These are phyloP conservation scores for Goniozus legneri DNA, from an alignment of 1,140 invertebrate genomes.

Conservation along the genomic window DNA sequence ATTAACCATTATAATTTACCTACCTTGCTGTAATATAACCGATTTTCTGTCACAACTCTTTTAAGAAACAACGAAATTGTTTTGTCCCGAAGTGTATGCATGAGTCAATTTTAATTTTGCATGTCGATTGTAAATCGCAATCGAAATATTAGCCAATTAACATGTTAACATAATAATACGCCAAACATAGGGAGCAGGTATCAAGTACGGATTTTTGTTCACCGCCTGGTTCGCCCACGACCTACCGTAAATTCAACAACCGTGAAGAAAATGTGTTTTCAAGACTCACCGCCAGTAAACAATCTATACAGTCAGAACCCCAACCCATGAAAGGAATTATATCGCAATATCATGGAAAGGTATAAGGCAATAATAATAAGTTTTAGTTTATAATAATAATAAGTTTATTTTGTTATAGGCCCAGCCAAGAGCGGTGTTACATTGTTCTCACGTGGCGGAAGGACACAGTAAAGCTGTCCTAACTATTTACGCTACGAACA, in stretches of 20 bases:
- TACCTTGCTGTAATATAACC: too few relatives aligned
- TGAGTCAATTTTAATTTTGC: background rate
- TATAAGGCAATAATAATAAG: constrained; percentile 30
- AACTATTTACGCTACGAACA: constrained; percentile 70
- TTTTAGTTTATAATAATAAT: background rate
- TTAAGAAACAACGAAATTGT: constrained; percentile 2
- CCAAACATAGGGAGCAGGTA: constrained; percentile 56
- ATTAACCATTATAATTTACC: too few relatives aligned
- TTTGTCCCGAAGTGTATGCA: background rate
- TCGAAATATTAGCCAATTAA: constrained; percentile 37
- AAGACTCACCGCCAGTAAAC: constrained; percentile 64
- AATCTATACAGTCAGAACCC: constrained; percentile 53
- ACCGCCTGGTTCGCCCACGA: constrained; percentile 66
- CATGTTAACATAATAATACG: constrained; percentile 50
- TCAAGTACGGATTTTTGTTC: constrained; percentile 54
- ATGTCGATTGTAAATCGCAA: constrained; percentile 3
- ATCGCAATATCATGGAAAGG: constrained; percentile 63
- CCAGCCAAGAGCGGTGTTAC: constrained; percentile 61
- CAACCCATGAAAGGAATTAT: constrained; percentile 64
- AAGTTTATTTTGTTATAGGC: constrained; percentile 40
- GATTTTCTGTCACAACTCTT: background rate
- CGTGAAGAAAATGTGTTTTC: constrained; percentile 81
- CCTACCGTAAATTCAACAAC: constrained; percentile 59
- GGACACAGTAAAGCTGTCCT: constrained; percentile 82
- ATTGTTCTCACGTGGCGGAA: constrained; percentile 76